Evolutionary conservation across 1,140 invertebrate species (phyloP).

Genomic region (Caenorhabditis remanei): DNA sequence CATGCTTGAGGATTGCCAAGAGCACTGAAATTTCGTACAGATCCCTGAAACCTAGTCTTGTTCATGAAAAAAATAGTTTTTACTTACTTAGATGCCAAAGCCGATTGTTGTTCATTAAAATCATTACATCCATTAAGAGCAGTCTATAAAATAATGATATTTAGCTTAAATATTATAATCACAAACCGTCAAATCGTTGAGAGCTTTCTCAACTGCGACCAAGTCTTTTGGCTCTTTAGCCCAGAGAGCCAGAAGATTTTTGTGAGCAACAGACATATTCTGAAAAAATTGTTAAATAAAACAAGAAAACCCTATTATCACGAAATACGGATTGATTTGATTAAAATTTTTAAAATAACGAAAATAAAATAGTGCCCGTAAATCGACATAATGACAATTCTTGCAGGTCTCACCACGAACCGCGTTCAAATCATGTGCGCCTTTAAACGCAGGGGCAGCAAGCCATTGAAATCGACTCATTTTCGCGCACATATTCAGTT

Average conservation of each 20-base stretch:
- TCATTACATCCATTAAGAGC: neutral
- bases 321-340: no score
- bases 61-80: neutral
- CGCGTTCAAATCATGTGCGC: slow-evolving; percentile 48
- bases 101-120: neutral
- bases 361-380: slow-evolving; percentile 14
- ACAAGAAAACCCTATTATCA: neutral
- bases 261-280: slow-evolving; percentile 31
- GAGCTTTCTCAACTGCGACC: slow-evolving; percentile 2
- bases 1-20: slow-evolving; percentile 63
- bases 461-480: neutral
- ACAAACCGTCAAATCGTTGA: slow-evolving; percentile 23
- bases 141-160: neutral
- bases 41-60: slow-evolving; percentile 67
- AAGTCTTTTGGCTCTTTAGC: slow-evolving; percentile 13
- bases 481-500: neutral
- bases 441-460: slow-evolving; percentile 17
- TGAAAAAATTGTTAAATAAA: neutral
- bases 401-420: slow-evolving; percentile 27
- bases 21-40: slow-evolving; percentile 72
- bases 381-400: slow-evolving; percentile 53
- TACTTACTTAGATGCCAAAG: slow-evolving; percentile 15
- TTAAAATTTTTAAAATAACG: neutral
- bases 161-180: no score
- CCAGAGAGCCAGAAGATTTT: slow-evolving; percentile 36